phyloP scores from a whole-genome alignment of 2,797 vertebrate genomes.

The Tamandua tetradactyla region DNA sequence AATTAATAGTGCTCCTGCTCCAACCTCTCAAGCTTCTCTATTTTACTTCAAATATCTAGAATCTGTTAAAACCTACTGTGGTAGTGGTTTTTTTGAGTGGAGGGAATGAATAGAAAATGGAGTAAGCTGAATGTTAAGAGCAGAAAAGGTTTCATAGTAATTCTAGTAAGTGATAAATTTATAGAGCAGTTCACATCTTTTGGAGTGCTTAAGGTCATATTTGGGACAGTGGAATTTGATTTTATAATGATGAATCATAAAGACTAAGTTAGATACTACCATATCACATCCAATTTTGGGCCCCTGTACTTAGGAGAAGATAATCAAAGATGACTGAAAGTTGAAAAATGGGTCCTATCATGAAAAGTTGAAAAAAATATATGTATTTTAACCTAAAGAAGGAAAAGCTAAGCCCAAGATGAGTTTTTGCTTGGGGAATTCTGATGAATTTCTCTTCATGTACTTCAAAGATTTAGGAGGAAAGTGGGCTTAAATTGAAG shows the following conservation, averaged over 20 bases:
- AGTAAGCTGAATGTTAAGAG: not conserved
- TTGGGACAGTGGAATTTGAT: conserved; percentile 30
- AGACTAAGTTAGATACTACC: not conserved
- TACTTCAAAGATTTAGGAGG: conserved; percentile 49
- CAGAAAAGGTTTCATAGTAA: not conserved
- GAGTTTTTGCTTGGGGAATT: conserved; percentile 32
- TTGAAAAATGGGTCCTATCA: conserved; percentile 1
- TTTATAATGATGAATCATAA: conserved; percentile 8
- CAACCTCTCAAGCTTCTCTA: not conserved
- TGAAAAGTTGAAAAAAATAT: not conserved
- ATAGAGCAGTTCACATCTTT: not conserved
- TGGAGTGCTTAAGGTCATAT: not conserved
- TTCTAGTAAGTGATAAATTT: conserved; percentile 9
- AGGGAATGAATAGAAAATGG: not conserved
- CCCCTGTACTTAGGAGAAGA: not conserved
- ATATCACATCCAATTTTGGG: not conserved
- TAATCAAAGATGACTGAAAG: conserved; percentile 45
- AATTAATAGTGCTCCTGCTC: not conserved
- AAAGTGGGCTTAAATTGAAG: conserved; percentile 58
- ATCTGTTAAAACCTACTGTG: not conserved
- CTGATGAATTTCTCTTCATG: conserved; percentile 49
- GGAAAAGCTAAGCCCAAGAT: conserved; percentile 24
- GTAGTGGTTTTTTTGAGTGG: not conserved
- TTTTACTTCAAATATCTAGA: not conserved
- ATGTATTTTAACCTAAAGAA: conserved; percentile 49